Conservation (phyloP, 1,140 invertebrate species). For the Fopius arisanus region DNA sequence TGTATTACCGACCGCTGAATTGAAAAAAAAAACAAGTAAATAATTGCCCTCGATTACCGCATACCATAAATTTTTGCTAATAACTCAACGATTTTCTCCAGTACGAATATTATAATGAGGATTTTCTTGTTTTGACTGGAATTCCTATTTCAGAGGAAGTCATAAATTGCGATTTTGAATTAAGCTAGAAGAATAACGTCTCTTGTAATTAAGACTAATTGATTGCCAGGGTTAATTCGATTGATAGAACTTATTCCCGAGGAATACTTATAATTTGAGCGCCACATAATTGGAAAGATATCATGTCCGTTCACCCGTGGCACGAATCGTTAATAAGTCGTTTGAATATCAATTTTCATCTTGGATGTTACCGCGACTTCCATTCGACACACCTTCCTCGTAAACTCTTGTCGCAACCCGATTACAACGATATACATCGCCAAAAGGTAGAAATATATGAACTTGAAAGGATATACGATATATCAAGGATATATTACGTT, state of each 20-base stretch:
- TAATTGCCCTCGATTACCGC: too few relatives aligned
- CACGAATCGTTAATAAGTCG: constrained; percentile 30
- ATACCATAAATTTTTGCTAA: too few relatives aligned
- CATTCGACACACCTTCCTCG: constrained; percentile 34
- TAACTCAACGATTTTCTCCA: too few relatives aligned
- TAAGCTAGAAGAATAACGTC: too few relatives aligned
- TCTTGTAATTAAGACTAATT: too few relatives aligned
- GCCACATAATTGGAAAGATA: constrained; percentile 5
- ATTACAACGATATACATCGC: constrained; percentile 10
- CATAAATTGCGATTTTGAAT: not conserved
- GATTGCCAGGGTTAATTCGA: not conserved
- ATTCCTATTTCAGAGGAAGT: too few relatives aligned
- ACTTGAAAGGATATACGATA: not conserved
- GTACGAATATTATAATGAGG: too few relatives aligned
- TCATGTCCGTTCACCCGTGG: not conserved
- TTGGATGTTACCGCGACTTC: constrained; percentile 17
- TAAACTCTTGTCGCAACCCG: constrained; percentile 25
- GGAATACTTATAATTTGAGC: not conserved
- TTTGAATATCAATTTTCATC: constrained; percentile 28
- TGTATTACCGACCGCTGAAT: too few relatives aligned
- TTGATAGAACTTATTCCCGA: not conserved
- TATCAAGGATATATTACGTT: not conserved
- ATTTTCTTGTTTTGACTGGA: too few relatives aligned
- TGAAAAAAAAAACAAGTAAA: too few relatives aligned
- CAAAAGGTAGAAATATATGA: not conserved